Evolutionary conservation across 2,797 vertebrate genomes (phyloP).

Genomic region (Leptoclinus maculatus): DNA sequence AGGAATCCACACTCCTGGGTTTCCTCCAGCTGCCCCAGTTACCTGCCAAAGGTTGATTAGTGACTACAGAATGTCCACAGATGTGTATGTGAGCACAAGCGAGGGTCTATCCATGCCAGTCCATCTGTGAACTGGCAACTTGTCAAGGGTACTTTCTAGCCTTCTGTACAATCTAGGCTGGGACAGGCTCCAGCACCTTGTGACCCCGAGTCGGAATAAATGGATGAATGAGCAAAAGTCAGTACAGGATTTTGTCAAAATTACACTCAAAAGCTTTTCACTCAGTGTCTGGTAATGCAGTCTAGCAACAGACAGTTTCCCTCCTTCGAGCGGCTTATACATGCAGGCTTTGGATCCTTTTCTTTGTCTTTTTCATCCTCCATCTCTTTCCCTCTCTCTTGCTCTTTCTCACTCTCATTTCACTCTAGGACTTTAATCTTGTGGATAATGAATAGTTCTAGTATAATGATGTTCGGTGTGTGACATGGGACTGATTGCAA

Average conservation of each 20-base stretch:
- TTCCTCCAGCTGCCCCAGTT: constrained; percentile 26
- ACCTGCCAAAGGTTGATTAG: constrained; percentile 26
- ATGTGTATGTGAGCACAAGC: constrained; percentile 33
- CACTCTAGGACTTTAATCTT: constrained; percentile 42
- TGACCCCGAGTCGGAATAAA: constrained; percentile 56
- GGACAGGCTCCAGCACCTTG: constrained; percentile 47
- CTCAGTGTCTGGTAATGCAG: constrained; percentile 63
- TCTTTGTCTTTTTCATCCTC: constrained; percentile 16
- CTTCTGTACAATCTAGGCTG: constrained; percentile 44
- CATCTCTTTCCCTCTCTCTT: neutral
- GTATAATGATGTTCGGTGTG: constrained; percentile 33
- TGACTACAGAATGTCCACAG: constrained; percentile 34
- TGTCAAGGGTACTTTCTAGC: constrained; percentile 56
- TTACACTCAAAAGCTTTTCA: constrained; percentile 45
- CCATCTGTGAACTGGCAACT: constrained; percentile 57
- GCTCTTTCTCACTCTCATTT: constrained; percentile 17
- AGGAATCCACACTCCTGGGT: constrained; percentile 11
- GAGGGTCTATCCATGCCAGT: constrained; percentile 38
- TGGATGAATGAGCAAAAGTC: constrained; percentile 49
- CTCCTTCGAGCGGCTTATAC: constrained; percentile 52
- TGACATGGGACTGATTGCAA: constrained; percentile 23
- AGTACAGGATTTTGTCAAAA: constrained; percentile 54
- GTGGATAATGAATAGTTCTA: constrained; percentile 27
- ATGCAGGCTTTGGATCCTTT: constrained; percentile 43
- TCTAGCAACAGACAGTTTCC: constrained; percentile 69